These are phyloP conservation scores for Elysia chlorotica DNA, from an alignment of 1,140 invertebrate genomes.

Conservation along the genomic window DNA sequence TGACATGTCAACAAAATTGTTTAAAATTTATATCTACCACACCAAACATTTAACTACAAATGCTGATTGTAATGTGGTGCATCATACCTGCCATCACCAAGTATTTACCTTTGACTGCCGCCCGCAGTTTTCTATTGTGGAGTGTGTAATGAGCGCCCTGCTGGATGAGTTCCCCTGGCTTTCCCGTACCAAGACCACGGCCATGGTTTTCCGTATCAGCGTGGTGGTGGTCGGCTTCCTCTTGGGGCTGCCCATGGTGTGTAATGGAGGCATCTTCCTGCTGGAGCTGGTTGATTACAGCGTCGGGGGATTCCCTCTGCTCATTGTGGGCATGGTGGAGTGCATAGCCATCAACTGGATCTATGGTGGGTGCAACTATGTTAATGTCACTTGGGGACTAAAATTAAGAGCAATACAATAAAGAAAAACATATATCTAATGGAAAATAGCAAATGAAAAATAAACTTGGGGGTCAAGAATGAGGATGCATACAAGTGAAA, in stretches of 20 bases:
- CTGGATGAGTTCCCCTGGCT: slow-evolving; percentile 48
- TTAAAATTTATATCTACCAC: too few species aligned
- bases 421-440: not conserved
- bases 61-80: too few species aligned
- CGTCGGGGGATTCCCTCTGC: slow-evolving; percentile 82
- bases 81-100: too few species aligned
- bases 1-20: too few species aligned
- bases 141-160: slow-evolving; percentile 54
- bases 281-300: slow-evolving; percentile 85
- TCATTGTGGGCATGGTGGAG: slow-evolving; percentile 75
- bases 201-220: slow-evolving; percentile 42
- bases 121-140: slow-evolving; percentile 57
- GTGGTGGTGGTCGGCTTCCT: slow-evolving; percentile 66
- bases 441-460: not conserved
- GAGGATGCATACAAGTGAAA: too few species aligned
- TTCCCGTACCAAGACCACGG: slow-evolving; percentile 28
- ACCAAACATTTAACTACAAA: too few species aligned
- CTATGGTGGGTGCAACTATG: slow-evolving; percentile 63
- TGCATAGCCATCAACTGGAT: slow-evolving; percentile 81
- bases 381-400: too few species aligned
- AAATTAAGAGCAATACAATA: too few species aligned
- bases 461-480: not conserved
- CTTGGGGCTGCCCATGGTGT: slow-evolving; percentile 75
- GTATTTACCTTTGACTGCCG: too few species aligned
- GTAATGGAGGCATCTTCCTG: slow-evolving; percentile 79